A percentile compares a stretch with the other conserved stretches of the same genome.
Evolutionary conservation across 1,140 invertebrate species (phyloP).

Genomic region (Monochamus saltuarius): DNA sequence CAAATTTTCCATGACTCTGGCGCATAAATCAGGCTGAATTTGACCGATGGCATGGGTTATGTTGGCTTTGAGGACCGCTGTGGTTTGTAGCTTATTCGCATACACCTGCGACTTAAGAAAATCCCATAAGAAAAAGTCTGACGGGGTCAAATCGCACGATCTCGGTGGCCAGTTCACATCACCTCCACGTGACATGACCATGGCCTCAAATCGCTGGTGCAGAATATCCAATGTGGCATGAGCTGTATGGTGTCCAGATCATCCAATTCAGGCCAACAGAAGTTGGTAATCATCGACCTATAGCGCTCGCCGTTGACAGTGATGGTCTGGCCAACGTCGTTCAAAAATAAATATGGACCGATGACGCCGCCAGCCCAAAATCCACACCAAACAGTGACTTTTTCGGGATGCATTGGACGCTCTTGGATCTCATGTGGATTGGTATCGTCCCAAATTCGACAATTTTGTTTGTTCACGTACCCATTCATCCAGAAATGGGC

Average conservation of each 20-base stretch:
- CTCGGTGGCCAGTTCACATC: conserved; percentile 51
- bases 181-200: conserved; percentile 50
- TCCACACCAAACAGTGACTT: conserved; percentile 26
- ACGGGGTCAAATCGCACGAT: conserved; percentile 49
- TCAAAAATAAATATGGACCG: conserved; percentile 28
- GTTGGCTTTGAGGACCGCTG: conserved; percentile 10
- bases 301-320: conserved; percentile 17
- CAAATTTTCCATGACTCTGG: background rate
- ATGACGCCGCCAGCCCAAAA: conserved; percentile 32
- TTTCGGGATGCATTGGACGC: conserved; percentile 16
- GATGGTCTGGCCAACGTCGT: conserved; percentile 14
- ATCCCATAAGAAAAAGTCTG: conserved; percentile 52
- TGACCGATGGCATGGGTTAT: conserved; percentile 4
- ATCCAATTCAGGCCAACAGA: conserved; percentile 18
- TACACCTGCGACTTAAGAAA: conserved; percentile 50
- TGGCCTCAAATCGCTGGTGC: conserved; percentile 38
- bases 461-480: conserved; percentile 38
- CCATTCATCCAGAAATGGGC: conserved; percentile 38
- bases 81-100: conserved; percentile 16
- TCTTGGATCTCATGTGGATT: conserved; percentile 24
- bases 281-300: conserved; percentile 30
- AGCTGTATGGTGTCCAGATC: conserved; percentile 35
- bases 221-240: conserved; percentile 36
- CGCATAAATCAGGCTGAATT: conserved; percentile 2
- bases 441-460: conserved; percentile 25